phyloP scores from a whole-genome alignment of 2,113 vertebrate species.

The Nothoprocta perdicaria region DNA sequence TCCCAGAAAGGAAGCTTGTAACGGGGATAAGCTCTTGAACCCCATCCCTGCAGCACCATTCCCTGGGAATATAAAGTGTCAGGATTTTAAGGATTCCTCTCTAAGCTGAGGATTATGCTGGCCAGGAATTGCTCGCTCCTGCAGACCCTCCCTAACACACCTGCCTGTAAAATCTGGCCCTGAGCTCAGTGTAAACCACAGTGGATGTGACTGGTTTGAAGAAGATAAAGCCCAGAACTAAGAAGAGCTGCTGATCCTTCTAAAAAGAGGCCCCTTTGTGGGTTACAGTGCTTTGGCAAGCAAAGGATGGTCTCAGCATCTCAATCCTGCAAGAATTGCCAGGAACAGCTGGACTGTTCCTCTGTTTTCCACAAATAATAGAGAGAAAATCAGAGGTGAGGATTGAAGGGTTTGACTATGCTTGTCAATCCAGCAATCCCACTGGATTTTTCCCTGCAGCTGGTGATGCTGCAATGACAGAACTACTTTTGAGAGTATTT shows the following conservation, averaged over 20 bases:
- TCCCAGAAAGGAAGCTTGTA: neutral
- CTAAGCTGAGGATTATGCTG: neutral
- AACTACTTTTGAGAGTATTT: neutral
- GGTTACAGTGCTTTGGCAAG: neutral
- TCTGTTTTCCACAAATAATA: neutral
- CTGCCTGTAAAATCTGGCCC: neutral
- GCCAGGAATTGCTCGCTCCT: neutral
- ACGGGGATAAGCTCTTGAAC: neutral
- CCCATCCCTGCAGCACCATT: neutral
- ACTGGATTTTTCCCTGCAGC: neutral
- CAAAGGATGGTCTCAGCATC: neutral
- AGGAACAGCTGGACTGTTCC: neutral
- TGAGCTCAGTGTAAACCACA: neutral
- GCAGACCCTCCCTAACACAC: neutral
- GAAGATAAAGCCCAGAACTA: neutral
- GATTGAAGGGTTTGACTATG: neutral
- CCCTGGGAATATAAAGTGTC: neutral
- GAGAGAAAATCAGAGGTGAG: neutral
- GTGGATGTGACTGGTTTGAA: neutral
- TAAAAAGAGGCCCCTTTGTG: neutral
- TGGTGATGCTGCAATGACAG: neutral
- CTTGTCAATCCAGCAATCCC: neutral
- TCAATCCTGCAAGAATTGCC: neutral
- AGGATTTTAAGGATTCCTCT: neutral
- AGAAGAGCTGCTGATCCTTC: neutral